phyloP scores from a whole-genome alignment of 2,797 vertebrate species.

The Danio albolineatus region DNA sequence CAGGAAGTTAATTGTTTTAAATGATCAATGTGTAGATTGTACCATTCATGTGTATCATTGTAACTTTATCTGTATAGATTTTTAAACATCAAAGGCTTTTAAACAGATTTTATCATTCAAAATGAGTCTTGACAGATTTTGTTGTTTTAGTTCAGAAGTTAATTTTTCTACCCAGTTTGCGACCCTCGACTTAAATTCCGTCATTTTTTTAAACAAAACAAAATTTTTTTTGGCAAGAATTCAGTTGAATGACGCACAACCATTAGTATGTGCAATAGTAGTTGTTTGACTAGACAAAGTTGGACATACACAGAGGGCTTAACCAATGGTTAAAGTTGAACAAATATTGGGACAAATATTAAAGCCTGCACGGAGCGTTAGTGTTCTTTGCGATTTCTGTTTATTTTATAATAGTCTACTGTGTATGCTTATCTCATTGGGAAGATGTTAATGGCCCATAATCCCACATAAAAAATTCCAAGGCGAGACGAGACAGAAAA shows the following conservation, averaged over 20 bases:
- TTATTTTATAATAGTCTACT: background rate
- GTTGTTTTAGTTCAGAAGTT: background rate
- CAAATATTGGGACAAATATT: background rate
- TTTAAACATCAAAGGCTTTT: background rate
- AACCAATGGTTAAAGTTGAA: background rate
- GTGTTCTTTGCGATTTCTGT: background rate
- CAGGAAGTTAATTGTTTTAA: too few species aligned
- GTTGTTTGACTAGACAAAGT: background rate
- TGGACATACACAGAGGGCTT: background rate
- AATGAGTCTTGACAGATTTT: background rate
- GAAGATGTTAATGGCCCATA: background rate
- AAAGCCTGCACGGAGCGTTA: background rate
- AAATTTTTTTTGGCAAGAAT: background rate
- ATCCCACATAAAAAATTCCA: conserved; percentile 8
- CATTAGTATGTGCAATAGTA: background rate
- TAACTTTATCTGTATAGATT: background rate
- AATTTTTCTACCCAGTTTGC: background rate
- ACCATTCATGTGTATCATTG: too few species aligned
- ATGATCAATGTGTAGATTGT: background rate
- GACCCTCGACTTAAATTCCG: background rate
- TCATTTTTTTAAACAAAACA: background rate
- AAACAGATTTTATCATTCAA: background rate
- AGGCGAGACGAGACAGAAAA: background rate
- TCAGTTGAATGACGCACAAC: background rate
- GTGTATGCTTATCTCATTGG: background rate